Percentiles rank a stretch among this genome's conserved stretches.
Evolutionary conservation across 2,113 vertebrate genomes (phyloP).

Genomic region (Chloropsis hardwickii): DNA sequence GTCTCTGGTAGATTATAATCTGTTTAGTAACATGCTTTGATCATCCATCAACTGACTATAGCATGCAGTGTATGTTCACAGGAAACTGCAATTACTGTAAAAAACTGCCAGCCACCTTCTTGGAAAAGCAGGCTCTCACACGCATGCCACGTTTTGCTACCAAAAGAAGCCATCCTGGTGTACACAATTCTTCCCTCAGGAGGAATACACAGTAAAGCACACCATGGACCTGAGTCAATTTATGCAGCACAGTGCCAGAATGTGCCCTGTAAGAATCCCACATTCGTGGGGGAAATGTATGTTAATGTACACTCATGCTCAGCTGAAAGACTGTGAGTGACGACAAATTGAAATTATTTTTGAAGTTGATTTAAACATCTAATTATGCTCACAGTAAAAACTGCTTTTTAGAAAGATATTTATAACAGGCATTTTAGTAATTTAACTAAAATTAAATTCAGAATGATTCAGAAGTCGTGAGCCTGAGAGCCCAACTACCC

Average conservation of each 20-base stretch:
- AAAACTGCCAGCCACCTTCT: background rate
- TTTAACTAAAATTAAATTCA: slow-evolving; percentile 18
- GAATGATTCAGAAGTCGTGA: background rate
- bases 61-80: background rate
- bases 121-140: background rate
- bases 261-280: background rate
- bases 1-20: background rate
- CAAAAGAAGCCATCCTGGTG: background rate
- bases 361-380: background rate
- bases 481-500: background rate
- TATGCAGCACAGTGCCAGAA: background rate
- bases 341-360: slow-evolving; percentile 18
- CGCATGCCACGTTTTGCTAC: background rate
- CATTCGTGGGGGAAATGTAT: background rate
- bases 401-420: background rate
- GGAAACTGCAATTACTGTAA: background rate
- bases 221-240: background rate
- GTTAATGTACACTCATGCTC: background rate
- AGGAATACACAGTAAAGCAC: background rate
- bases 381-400: background rate
- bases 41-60: background rate
- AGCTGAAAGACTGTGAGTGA: background rate
- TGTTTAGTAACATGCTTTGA: background rate
- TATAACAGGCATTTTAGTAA: slow-evolving; percentile 10
- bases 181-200: background rate